Evolutionary conservation across 2,113 vertebrate genomes (phyloP).

Genomic region (Fulica atra): DNA sequence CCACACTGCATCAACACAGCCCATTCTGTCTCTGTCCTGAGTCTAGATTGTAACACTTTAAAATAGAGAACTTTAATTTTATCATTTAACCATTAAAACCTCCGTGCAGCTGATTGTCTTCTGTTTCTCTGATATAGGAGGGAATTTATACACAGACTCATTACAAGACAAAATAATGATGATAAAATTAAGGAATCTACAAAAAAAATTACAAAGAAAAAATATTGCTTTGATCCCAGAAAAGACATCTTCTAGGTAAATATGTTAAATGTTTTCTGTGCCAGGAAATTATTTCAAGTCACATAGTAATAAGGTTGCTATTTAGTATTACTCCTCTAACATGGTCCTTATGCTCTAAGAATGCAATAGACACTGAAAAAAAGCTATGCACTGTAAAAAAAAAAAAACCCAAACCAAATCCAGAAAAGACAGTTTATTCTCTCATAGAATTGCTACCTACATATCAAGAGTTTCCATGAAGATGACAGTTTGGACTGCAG

Average conservation of each 20-base stretch:
- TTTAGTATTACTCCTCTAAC: not conserved
- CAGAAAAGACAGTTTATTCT: not conserved
- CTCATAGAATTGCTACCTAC: not conserved
- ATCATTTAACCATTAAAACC: conserved; percentile 9
- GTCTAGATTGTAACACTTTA: conserved; percentile 29
- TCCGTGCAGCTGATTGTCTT: not conserved
- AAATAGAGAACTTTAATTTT: conserved; percentile 50
- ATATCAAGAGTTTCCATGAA: not conserved
- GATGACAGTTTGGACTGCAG: not conserved
- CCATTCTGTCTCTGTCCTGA: not conserved
- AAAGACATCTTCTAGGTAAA: not conserved
- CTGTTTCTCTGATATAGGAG: not conserved
- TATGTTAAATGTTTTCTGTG: not conserved
- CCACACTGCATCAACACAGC: not conserved
- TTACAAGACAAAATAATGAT: not conserved
- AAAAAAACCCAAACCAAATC: too few relatives aligned
- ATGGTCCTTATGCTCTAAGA: not conserved
- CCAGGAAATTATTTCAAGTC: not conserved
- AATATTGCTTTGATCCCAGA: not conserved
- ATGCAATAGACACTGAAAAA: not conserved
- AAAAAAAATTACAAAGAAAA: not conserved
- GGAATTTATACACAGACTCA: not conserved
- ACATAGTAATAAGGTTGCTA: not conserved
- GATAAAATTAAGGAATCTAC: not conserved
- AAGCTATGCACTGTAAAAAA: fast-evolving